Evolutionary conservation across 2,113 vertebrate genomes (phyloP).

Genomic region (Oplegnathus fasciatus): DNA sequence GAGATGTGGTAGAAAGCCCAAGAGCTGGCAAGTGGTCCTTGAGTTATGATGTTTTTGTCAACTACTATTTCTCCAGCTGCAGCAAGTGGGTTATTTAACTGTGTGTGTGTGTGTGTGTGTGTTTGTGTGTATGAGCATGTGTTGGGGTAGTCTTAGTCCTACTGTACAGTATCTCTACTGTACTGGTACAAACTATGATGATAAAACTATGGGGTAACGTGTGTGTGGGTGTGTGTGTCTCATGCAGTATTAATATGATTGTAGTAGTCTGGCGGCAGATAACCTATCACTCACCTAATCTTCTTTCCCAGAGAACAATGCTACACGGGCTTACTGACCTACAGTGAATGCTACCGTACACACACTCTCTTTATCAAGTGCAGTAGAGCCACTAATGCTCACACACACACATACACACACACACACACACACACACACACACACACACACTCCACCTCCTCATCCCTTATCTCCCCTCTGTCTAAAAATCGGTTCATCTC

Average conservation of each 20-base stretch:
- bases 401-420: not conserved
- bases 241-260: constrained; percentile 65
- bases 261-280: constrained; percentile 60
- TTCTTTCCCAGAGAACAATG: constrained; percentile 51
- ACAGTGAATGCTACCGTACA: constrained; percentile 14
- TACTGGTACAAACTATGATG: not conserved
- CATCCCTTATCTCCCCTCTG: constrained; percentile 50
- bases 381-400: constrained; percentile 2
- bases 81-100: not conserved
- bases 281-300: constrained; percentile 69
- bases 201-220: not conserved
- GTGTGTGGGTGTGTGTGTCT: constrained; percentile 34
- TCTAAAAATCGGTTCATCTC: constrained; percentile 57
- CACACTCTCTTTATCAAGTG: constrained; percentile 32
- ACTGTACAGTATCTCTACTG: not conserved
- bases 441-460: constrained; percentile 38
- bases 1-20: not conserved
- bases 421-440: constrained; percentile 6
- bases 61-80: not conserved
- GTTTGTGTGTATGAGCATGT: not conserved
- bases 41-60: not conserved
- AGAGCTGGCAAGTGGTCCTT: not conserved
- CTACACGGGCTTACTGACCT: constrained; percentile 47
- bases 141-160: not conserved
- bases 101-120: too few species aligned